Base-by-base conservation (phyloP, 2,888 invertebrate species). In the Apamea sordens region DNA sequence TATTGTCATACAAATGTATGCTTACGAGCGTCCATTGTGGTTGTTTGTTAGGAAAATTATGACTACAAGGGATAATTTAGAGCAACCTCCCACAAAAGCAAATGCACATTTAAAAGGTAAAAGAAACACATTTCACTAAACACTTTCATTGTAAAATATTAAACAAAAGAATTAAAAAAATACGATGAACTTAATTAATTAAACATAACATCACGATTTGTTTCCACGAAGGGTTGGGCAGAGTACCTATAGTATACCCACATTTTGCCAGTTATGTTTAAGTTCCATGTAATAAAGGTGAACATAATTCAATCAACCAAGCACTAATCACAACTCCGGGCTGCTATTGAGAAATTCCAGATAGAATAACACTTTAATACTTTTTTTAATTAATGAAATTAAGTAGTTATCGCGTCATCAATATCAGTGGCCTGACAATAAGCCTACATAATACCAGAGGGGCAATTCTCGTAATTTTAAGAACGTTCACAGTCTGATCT, bases 1-100 rank as follows among this genome's bases (percentile, higher is more conserved):
- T 56, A 64, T 69, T 78, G 24, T 64, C 32, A 53, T 32, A 63
- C 64, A 70, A 78, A 78, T 69, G 15, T 78, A 28, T 44, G 50
- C 15, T 53, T 53, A 53, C 10, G 28, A 77, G 3, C 2, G 21
- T 3, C 7, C 11, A 64, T n/a, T 47, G n/a, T n/a, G n/a, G n/a
- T n/a, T n/a, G 18, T 44, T 73, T 44, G 28, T 24, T 53, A 32
- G 6, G 6, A 8, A 61, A 47, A 61, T 36, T n/a, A 56, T n/a
- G 15, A 70, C 24, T 21, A 41, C n/a, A 41, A 21, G 36, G 7
- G 36, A 53, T 41, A 7, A 2, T 70, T 70, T 41, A 7, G 2
- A 41, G 21, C 41, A 69, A 28, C 15, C 15, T 10, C 24, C 36
- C 13, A 11, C 18, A 53, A 50, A 50, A 28, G 21, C 21, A 10